These are phyloP conservation scores for Tetramorium simillimum DNA, from an alignment of 1,140 invertebrate genomes.

Conservation along the genomic window DNA sequence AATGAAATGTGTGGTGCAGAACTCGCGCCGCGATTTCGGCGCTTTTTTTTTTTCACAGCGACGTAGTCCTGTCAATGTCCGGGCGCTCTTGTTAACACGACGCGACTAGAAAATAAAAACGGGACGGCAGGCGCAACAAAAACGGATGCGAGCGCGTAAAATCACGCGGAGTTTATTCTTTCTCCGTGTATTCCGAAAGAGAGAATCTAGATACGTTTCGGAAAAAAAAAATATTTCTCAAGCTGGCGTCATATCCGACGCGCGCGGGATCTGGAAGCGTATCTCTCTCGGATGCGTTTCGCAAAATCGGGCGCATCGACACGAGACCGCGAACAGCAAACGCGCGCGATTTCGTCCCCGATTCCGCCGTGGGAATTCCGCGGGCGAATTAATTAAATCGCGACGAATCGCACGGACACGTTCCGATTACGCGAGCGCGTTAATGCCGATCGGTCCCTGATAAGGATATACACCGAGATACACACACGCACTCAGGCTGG, in stretches of 20 bases:
- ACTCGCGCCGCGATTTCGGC: conserved; percentile 25
- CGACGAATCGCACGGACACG: conserved; percentile 50
- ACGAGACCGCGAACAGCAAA: neutral
- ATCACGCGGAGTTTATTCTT: neutral
- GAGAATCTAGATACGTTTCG: neutral
- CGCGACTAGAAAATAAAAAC: conserved; percentile 3
- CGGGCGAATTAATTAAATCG: conserved; percentile 56
- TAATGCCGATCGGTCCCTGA: conserved; percentile 41
- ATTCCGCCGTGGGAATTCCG: conserved; percentile 11
- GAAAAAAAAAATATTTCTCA: neutral
- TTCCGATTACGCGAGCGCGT: conserved; percentile 49
- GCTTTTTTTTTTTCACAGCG: neutral
- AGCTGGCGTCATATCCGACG: neutral
- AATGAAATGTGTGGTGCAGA: conserved; percentile 31
- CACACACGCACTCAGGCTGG: neutral
- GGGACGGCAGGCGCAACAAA: neutral
- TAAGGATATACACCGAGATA: conserved; percentile 8
- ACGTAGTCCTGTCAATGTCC: neutral
- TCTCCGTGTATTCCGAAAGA: neutral
- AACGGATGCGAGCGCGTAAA: neutral
- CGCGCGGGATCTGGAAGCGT: neutral
- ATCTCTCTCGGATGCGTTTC: neutral
- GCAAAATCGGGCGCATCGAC: neutral
- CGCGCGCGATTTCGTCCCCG: neutral
- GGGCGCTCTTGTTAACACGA: conserved; percentile 33